Evolutionary conservation across 2,888 invertebrate genomes (phyloP).

Genomic region (Polydrusus cervinus): DNA sequence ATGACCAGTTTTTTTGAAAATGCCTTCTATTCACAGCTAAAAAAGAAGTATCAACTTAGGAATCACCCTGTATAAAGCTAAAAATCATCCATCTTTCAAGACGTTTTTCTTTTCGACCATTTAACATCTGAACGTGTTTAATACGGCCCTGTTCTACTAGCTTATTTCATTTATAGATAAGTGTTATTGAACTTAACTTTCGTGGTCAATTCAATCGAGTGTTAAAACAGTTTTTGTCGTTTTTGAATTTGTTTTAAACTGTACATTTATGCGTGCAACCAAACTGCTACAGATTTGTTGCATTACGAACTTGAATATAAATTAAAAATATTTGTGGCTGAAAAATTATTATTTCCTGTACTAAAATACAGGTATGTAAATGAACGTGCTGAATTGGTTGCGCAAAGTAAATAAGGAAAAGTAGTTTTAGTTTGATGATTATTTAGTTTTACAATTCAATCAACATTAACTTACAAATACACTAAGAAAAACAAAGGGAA

Average conservation of each 20-base stretch:
- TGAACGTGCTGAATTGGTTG: not conserved
- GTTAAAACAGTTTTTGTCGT: slow-evolving; percentile 30
- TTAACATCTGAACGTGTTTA: too few relatives aligned
- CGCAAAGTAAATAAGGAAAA: not conserved
- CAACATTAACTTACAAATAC: too few relatives aligned
- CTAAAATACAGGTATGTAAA: not conserved
- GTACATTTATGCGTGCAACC: slow-evolving; percentile 36
- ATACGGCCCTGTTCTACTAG: too few relatives aligned
- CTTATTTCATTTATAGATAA: slow-evolving; percentile 2
- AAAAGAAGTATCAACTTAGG: too few relatives aligned
- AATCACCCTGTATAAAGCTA: too few relatives aligned
- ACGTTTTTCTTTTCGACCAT: too few relatives aligned
- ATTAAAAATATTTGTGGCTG: not conserved
- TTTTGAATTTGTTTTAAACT: slow-evolving; percentile 26
- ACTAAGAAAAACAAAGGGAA: too few relatives aligned
- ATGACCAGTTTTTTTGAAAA: too few relatives aligned
- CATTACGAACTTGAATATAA: slow-evolving; percentile 4
- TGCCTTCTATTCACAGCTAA: too few relatives aligned
- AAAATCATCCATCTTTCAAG: too few relatives aligned
- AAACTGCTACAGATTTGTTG: slow-evolving; percentile 11
- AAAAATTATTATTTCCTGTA: slow-evolving; percentile 3
- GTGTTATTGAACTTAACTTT: slow-evolving; percentile 44
- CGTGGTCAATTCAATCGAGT: slow-evolving; percentile 35
- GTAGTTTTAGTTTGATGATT: not conserved
- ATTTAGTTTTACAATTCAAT: too few relatives aligned